Conservation (phyloP, 2,888 invertebrate genomes). For the Chymomyza amoena region DNA sequence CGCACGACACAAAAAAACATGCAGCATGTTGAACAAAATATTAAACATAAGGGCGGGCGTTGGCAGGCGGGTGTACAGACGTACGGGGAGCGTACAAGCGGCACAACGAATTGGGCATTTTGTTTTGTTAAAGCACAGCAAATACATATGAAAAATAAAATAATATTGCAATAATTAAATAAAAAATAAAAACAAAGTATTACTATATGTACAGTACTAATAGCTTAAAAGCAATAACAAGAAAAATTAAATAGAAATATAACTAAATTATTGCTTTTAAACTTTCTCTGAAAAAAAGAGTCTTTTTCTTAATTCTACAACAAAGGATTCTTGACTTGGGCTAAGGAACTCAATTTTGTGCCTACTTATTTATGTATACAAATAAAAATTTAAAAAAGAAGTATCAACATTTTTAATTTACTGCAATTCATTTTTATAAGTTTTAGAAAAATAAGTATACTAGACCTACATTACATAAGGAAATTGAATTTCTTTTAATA, state of each 20-base stretch:
- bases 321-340: background rate
- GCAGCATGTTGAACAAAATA: slow-evolving; percentile 41
- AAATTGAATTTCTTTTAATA: slow-evolving; percentile 5
- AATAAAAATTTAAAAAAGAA: slow-evolving; percentile 6
- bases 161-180: background rate
- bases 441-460: slow-evolving; percentile 29
- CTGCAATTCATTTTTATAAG: background rate
- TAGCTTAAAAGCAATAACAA: slow-evolving; percentile 14
- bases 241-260: background rate
- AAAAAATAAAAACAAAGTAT: slow-evolving; percentile 4
- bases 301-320: background rate
- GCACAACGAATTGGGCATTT: slow-evolving; percentile 43
- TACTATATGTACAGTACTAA: slow-evolving; percentile 23
- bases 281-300: background rate
- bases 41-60: slow-evolving; percentile 38
- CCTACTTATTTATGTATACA: slow-evolving; percentile 5
- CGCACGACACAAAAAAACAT: slow-evolving; percentile 45
- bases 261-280: background rate
- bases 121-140: slow-evolving; percentile 59
- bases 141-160: slow-evolving; percentile 32
- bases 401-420: slow-evolving; percentile 2
- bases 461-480: slow-evolving; percentile 18
- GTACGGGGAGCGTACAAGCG: slow-evolving; percentile 44
- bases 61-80: slow-evolving; percentile 50
- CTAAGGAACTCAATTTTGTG: slow-evolving; percentile 14